phyloP scores from a whole-genome alignment of 2,888 invertebrate genomes.

The Caenorhabditis becei region DNA sequence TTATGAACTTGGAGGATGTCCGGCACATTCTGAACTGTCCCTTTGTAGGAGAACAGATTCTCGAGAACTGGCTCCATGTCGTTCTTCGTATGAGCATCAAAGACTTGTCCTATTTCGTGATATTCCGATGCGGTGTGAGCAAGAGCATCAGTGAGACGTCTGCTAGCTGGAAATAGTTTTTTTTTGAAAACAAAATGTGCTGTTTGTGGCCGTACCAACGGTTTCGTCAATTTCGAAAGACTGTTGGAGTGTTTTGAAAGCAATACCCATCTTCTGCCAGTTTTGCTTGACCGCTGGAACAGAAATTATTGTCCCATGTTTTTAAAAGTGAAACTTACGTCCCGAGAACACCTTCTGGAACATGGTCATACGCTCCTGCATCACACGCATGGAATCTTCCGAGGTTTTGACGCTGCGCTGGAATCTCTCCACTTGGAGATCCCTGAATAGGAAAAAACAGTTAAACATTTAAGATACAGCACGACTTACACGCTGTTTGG shows the following conservation, averaged over 20 bases:
- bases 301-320: not conserved
- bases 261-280: slow-evolving; percentile 91
- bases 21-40: slow-evolving; percentile 92
- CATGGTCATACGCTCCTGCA: slow-evolving; percentile 89
- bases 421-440: slow-evolving; percentile 90
- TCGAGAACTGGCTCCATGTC: slow-evolving; percentile 95
- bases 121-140: slow-evolving; percentile 69
- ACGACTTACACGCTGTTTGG: slow-evolving; percentile 83
- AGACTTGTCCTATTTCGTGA: slow-evolving; percentile 68
- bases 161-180: slow-evolving; percentile 56
- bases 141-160: slow-evolving; percentile 69
- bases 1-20: slow-evolving; percentile 93
- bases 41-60: slow-evolving; percentile 94
- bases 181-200: not conserved
- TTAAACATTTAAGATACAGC: not conserved
- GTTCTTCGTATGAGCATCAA: slow-evolving; percentile 76
- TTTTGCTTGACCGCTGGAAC: slow-evolving; percentile 89
- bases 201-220: slow-evolving; percentile 59
- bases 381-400: slow-evolving; percentile 91
- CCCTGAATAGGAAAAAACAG: slow-evolving; percentile 83
- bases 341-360: slow-evolving; percentile 92
- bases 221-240: slow-evolving; percentile 88
- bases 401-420: slow-evolving; percentile 89
- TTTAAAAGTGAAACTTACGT: slow-evolving; percentile 82
- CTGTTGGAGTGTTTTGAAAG: slow-evolving; percentile 90